Evolutionary conservation across 2,113 vertebrate species (phyloP).

Genomic region (Alaudala cheleensis): DNA sequence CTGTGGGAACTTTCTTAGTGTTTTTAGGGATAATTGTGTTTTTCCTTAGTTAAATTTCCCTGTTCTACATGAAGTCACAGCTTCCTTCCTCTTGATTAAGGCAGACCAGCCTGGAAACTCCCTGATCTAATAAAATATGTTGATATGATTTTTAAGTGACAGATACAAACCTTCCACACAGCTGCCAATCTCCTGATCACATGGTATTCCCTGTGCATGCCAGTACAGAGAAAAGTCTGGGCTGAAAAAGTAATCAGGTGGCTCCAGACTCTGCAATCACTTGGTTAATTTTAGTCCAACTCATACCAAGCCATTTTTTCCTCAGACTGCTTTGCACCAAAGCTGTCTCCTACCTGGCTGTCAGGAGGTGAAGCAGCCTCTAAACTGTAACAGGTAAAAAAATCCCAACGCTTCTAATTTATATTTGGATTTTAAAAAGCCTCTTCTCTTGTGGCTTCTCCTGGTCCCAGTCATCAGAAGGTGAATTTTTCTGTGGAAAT

Average conservation of each 20-base stretch:
- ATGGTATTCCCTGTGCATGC: not conserved
- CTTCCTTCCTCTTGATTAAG: not conserved
- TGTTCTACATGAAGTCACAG: not conserved
- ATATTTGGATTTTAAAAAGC: not conserved
- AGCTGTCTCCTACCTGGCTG: not conserved
- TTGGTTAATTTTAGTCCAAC: not conserved
- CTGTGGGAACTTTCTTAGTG: not conserved
- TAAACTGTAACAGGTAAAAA: not conserved
- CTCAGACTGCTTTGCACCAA: not conserved
- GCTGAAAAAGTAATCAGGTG: not conserved
- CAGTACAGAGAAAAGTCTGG: not conserved
- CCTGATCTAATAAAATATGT: not conserved
- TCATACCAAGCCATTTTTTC: not conserved
- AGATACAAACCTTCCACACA: not conserved
- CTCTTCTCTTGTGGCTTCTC: constrained; percentile 8
- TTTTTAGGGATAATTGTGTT: not conserved
- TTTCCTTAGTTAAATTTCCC: not conserved
- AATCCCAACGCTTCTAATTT: not conserved
- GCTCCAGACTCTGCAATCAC: not conserved
- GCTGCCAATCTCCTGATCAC: not conserved
- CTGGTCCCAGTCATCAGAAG: constrained; percentile 20
- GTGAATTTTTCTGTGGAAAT: constrained; percentile 56
- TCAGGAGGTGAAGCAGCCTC: not conserved
- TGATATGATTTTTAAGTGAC: not conserved
- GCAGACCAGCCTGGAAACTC: not conserved